Evolutionary conservation across 2,113 vertebrate genomes (phyloP), one percentile per base, ranked within the genome.

Genomic region (Myxocyprinus asiaticus): DNA sequence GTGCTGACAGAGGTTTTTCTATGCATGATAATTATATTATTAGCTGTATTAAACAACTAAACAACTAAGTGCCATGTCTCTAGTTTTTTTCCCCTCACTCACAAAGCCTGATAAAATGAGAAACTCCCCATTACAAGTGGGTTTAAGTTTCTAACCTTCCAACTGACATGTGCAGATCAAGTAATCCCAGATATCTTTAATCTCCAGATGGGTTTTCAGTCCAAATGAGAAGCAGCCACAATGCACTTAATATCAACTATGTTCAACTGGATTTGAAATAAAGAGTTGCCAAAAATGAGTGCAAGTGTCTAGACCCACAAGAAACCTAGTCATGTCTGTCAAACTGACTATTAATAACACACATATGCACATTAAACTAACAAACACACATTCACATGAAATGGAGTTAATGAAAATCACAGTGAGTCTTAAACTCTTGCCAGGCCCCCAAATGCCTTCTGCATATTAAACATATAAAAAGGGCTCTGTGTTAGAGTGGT

Each of bases 391-490:
- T 56, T 44, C 51, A 58, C 33, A 71, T 43, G 67, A 5, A 58
- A 11, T 0, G 9, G 17, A 6, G 15, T 10, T 56, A 6, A 70
- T 56, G 55, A 43, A 69, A 7, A 55, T 68, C 11, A 55, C 22
- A 7, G 7, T 43, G 4, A 7, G 22, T 42, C 7, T 53, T 55
- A 11, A 69, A 55, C 11, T 12, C 10, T 53, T 68, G 3, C 48
- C 6, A 48, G 17, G 12, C 17, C 22, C 22, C 22, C 22, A 33
- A 33, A 33, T 33, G 22, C 1, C 22, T 33, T 33, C 22, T 56
- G 17, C n/a, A 47, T 56, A 56, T 69, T 14, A 69, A 69, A 55
- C 62, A 17, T 55, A 65, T 8, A 67, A 15, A n/a, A 67, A 44
- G 8, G 53, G 11, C 11, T 48, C 10, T 7, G 55, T n/a, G 14